phyloP scores from a whole-genome alignment of 1,140 invertebrate genomes.

The Ectropis grisescens region DNA sequence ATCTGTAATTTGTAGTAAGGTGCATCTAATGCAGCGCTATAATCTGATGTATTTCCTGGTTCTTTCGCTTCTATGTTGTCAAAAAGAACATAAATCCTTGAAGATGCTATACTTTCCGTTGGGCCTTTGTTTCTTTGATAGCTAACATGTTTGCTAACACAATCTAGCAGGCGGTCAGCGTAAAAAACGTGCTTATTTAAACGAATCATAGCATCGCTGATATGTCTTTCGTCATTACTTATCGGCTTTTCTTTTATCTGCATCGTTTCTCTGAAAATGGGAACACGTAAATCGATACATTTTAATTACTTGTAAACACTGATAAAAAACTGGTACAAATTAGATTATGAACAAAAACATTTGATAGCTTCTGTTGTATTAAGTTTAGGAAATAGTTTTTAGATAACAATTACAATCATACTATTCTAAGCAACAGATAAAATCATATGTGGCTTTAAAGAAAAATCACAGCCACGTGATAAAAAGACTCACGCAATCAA shows the following conservation, averaged over 20 bases:
- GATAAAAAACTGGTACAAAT: too few relatives aligned
- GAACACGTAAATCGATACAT: too few relatives aligned
- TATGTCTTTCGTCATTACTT: slow-evolving; percentile 45
- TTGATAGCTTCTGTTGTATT: too few relatives aligned
- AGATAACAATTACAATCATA: too few relatives aligned
- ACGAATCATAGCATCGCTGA: slow-evolving; percentile 65
- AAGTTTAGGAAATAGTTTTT: too few relatives aligned
- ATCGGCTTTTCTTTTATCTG: slow-evolving; percentile 58
- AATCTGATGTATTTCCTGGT: slow-evolving; percentile 72
- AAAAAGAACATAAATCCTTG: slow-evolving; percentile 78
- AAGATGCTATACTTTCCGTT: slow-evolving; percentile 72
- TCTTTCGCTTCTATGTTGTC: slow-evolving; percentile 83
- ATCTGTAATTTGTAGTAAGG: slow-evolving; percentile 76
- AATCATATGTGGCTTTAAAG: too few relatives aligned
- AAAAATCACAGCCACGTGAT: too few relatives aligned
- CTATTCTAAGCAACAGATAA: slow-evolving; percentile 22
- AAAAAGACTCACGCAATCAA: too few relatives aligned
- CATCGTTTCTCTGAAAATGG: slow-evolving; percentile 50
- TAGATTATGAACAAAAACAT: neutral
- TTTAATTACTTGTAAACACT: too few relatives aligned
- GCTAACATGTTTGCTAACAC: slow-evolving; percentile 66
- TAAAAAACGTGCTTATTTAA: slow-evolving; percentile 73
- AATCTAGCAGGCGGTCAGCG: slow-evolving; percentile 75
- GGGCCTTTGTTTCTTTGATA: slow-evolving; percentile 43
- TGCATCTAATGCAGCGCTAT: slow-evolving; percentile 73